Evolutionary conservation across 2,888 invertebrate species (phyloP), one percentile per base, ranked within the genome.

Genomic region (Acleris holmiana): DNA sequence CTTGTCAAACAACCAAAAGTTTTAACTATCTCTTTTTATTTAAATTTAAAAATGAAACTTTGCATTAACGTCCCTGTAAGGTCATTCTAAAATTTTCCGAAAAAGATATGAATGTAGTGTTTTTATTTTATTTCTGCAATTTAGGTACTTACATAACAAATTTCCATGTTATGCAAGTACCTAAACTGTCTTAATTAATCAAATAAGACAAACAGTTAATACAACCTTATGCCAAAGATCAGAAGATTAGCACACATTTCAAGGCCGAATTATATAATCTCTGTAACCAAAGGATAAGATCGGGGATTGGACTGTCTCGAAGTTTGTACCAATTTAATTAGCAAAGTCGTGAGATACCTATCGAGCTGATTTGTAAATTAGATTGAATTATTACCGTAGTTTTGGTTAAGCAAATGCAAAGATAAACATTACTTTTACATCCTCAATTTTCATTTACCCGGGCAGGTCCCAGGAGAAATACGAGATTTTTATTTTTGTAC

Each of bases 241-340:
- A 63, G 46, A 46, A 56, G 51, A 46, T 21, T n/a, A 51, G 56
- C 49, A 23, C 18, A 47, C 18, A 47, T 48, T 50, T 25, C 66
- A 53, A 61, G 51, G 56, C 13, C 48, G 49, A 40, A 44, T 61
- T 57, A 51, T 61, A 48, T 61, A 47, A 61, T 48, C 44, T 25
- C 59, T 17, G 46, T 61, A 53, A 51, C 50, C 54, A 18, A 21
- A 53, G 50, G 46, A 57, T 57, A 63, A 63, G 57, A 64, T 62
- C 57, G 25, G 19, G 19, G 23, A 29, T 35, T 15, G 25, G 23
- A 29, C 23, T n/a, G 35, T 18, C 46, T 17, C 35, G 46, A 18
- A 51, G 23, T 23, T 47, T 49, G 13, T 19, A 29, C 59, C 8
- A 23, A 46, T 57, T 58, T 57, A 13, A 47, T 57, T 47, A 63